These are phyloP conservation scores for Tauraco hartlaubi DNA, from an alignment of 2,797 vertebrate species.

Conservation along the genomic window DNA sequence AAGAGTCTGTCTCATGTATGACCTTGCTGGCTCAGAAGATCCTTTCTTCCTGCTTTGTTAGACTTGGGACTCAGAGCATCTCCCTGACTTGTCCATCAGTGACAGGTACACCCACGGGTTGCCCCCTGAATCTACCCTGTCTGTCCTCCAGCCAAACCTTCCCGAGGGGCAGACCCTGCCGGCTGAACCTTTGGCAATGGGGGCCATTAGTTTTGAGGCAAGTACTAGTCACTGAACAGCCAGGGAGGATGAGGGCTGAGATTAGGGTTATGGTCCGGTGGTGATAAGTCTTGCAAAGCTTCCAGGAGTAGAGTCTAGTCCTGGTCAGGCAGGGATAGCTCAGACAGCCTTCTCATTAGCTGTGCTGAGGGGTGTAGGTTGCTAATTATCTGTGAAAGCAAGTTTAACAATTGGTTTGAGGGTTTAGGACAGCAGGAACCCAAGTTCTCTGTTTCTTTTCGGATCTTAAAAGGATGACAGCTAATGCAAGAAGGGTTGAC, in stretches of 20 bases:
- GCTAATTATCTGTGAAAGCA: neutral
- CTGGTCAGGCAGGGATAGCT: neutral
- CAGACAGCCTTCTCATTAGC: too few relatives aligned
- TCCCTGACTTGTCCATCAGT: neutral
- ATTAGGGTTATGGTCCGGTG: neutral
- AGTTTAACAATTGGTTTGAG: neutral
- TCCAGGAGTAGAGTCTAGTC: neutral
- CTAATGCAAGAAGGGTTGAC: neutral
- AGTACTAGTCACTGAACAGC: neutral
- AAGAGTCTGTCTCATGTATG: rapidly evolving
- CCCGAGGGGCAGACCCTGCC: neutral
- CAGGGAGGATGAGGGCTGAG: neutral
- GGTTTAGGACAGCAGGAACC: neutral
- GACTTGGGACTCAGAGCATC: neutral
- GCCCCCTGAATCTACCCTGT: rapidly evolving
- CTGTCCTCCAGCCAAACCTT: neutral
- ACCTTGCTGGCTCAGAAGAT: neutral
- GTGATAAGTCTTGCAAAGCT: neutral
- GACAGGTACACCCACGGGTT: neutral
- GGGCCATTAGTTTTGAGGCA: neutral
- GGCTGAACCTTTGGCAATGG: neutral
- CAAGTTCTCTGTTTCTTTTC: neutral
- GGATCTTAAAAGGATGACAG: neutral
- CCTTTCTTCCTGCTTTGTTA: neutral
- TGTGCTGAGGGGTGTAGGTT: too few relatives aligned